These are phyloP conservation scores for Gopherus evgoodei DNA, from an alignment of 2,113 vertebrate species.

Conservation along the genomic window DNA sequence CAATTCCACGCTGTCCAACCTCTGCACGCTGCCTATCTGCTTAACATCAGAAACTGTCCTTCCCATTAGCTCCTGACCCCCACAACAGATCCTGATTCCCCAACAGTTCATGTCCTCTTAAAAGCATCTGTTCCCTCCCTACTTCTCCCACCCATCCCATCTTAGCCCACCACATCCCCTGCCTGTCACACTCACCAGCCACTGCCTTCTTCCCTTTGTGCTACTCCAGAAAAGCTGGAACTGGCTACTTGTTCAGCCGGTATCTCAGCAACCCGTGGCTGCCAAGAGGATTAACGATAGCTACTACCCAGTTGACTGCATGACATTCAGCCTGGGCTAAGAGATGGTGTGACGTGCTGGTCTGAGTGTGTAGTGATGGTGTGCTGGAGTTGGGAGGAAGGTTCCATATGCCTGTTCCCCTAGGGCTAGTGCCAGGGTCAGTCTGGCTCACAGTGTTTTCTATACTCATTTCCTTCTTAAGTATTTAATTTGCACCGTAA, in stretches of 20 bases:
- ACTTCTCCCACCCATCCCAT: background rate
- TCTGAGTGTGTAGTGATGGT: background rate
- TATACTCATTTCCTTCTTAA: too few relatives aligned
- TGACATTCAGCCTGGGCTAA: background rate
- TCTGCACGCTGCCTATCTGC: too few relatives aligned
- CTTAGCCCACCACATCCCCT: background rate
- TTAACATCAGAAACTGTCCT: too few relatives aligned
- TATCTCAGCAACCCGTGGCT: too few relatives aligned
- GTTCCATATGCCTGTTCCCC: background rate
- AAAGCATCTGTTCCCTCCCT: background rate
- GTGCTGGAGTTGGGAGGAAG: constrained; percentile 28
- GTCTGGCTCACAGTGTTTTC: too few relatives aligned
- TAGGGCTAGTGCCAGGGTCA: too few relatives aligned
- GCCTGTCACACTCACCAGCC: too few relatives aligned
- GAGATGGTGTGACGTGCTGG: background rate
- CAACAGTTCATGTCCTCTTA: background rate
- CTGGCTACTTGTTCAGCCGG: too few relatives aligned
- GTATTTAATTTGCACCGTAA: background rate
- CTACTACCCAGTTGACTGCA: background rate
- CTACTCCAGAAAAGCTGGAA: too few relatives aligned
- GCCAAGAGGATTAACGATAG: background rate
- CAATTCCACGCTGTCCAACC: too few relatives aligned
- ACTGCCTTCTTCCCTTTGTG: background rate
- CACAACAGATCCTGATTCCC: too few relatives aligned
- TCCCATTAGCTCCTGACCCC: too few relatives aligned